Conservation (phyloP, 2,113 vertebrate species). For the Clarias macrocephalus region DNA sequence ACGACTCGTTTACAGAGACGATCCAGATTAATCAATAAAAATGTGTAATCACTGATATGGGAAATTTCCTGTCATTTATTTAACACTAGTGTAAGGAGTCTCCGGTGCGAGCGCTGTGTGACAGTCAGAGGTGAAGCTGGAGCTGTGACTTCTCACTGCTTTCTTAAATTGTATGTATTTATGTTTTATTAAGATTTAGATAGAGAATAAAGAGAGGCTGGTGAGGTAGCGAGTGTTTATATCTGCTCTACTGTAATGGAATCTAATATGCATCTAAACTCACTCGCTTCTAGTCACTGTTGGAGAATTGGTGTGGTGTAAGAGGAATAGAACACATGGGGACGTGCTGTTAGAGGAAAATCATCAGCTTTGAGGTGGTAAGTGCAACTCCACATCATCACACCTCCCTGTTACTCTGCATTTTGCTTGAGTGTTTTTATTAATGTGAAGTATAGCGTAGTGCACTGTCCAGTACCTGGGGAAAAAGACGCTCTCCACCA, state of each 20-base stretch:
- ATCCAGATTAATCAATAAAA: not conserved
- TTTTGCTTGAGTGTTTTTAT: not conserved
- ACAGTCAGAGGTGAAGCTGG: not conserved
- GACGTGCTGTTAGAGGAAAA: not conserved
- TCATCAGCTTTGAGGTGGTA: not conserved
- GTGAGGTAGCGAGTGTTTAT: no score
- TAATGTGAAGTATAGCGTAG: not conserved
- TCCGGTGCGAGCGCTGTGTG: not conserved
- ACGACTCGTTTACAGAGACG: not conserved
- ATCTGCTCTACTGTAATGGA: not conserved
- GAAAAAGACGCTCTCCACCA: slow-evolving; percentile 96
- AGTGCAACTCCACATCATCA: not conserved
- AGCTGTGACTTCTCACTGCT: no score
- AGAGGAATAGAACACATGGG: not conserved
- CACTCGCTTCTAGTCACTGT: not conserved
- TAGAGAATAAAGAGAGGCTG: no score
- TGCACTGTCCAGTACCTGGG: slow-evolving; percentile 84
- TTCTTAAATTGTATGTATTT: no score
- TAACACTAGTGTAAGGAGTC: not conserved
- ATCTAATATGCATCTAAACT: not conserved
- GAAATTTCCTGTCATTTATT: not conserved
- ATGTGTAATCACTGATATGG: not conserved
- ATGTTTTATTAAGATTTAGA: no score
- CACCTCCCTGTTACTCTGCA: no score
- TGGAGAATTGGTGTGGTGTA: not conserved